phyloP scores from a whole-genome alignment of 2,888 invertebrate genomes.

The Drosophila pegasa region DNA sequence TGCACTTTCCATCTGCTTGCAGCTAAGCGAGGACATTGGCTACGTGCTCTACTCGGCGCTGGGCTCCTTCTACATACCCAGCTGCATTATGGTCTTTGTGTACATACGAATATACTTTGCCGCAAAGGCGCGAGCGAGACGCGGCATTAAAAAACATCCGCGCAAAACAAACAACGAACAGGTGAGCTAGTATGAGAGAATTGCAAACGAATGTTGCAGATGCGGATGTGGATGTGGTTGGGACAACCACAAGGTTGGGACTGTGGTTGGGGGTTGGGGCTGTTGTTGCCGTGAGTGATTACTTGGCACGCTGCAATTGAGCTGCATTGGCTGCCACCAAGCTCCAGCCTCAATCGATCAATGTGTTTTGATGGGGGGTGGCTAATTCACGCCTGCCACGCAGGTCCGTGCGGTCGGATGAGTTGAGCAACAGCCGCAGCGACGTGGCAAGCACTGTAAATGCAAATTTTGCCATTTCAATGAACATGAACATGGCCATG shows the following conservation, averaged over 20 bases:
- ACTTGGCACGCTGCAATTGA: slow-evolving; percentile 2
- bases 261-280: not conserved
- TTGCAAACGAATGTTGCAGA: not conserved
- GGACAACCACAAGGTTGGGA: too few species aligned
- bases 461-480: slow-evolving; percentile 59
- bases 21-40: slow-evolving; percentile 98
- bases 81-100: slow-evolving; percentile 99
- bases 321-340: not conserved
- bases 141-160: slow-evolving; percentile 93
- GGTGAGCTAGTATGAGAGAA: slow-evolving; percentile 71
- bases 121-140: slow-evolving; percentile 95
- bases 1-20: slow-evolving; percentile 83
- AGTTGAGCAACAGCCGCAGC: slow-evolving; percentile 17
- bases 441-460: slow-evolving; percentile 33
- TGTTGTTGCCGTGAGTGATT: not conserved
- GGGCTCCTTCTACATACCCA: slow-evolving; percentile 99
- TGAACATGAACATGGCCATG: too few species aligned
- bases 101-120: slow-evolving; percentile 99
- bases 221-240: not conserved
- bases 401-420: slow-evolving; percentile 15
- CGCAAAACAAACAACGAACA: slow-evolving; percentile 86
- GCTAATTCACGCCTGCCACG: slow-evolving; percentile 35
- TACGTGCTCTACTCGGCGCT: slow-evolving; percentile 99
- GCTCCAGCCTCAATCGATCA: not conserved
- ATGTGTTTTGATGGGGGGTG: slow-evolving; percentile 32